Evolutionary conservation across 1,140 invertebrate species (phyloP).

Genomic region (Stegodyphus dumicola): DNA sequence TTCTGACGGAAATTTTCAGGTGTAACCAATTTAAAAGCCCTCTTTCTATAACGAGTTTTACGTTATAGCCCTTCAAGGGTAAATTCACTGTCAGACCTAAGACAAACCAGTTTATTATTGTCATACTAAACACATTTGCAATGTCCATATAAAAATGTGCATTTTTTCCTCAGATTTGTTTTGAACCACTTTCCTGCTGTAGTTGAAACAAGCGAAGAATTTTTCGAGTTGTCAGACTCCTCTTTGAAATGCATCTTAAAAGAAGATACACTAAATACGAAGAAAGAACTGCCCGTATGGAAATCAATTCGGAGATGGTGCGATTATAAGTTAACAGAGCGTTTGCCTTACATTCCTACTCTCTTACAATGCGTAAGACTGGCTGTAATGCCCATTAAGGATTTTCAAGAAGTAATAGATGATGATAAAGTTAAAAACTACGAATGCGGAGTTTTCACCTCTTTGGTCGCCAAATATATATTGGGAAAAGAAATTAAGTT

Average conservation of each 20-base stretch:
- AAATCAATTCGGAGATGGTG: conserved; percentile 3
- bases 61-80: too few relatives aligned
- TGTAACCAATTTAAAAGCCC: too few relatives aligned
- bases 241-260: background rate
- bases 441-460: background rate
- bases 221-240: background rate
- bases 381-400: background rate
- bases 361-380: background rate
- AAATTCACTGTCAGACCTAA: too few relatives aligned
- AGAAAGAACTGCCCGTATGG: conserved; percentile 15
- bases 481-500: background rate
- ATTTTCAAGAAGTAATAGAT: background rate
- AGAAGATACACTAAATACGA: conserved; percentile 21
- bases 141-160: too few relatives aligned
- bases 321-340: background rate
- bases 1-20: too few relatives aligned
- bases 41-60: too few relatives aligned
- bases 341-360: background rate
- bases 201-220: background rate
- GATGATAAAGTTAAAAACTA: background rate
- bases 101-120: too few relatives aligned
- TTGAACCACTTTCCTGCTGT: background rate
- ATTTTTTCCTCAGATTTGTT: background rate
- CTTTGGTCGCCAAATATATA: background rate
- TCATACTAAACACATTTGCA: too few relatives aligned